Base-by-base conservation (phyloP, 2,888 invertebrate species). In the Neuroscelio doddi region DNA sequence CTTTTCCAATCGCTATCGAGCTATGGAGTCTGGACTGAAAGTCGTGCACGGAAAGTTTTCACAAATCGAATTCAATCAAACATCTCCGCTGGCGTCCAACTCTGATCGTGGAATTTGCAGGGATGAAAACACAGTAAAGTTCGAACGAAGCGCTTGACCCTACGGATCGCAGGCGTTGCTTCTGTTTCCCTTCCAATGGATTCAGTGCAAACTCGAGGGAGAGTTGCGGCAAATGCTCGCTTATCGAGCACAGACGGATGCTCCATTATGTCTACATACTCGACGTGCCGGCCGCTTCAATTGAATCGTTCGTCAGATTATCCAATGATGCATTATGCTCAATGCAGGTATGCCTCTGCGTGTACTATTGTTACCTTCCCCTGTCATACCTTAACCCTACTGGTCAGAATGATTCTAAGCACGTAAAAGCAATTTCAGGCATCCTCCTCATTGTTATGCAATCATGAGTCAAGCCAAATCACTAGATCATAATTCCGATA, bases 221-320 rank as follows among this genome's bases (percentile, higher is more conserved):
- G 44, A 50, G 50, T 42, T 51, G 58, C 30, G 51, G 52, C 47
- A 38, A 51, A 65, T 68, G 51, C 44, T 49, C 73, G 79, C 78
- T 80, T 79, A 81, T 81, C 81, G 78, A 76, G 69, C 72, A 77
- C 77, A 79, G 79, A 78, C 77, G 80, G 80, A 80, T 81, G 80
- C 81, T 81, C 81, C 77, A 83, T 83, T 82, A 83, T 82, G 79
- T 80, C 77, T 77, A 78, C 80, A 82, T 83, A 79, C 82, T 80
- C 81, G 77, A 79, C 79, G 79, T 83, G 78, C 82, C 82, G 71
- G 70, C 71, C 72, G 79, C 71, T 79, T 80, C 80, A 80, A 82
- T 83, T 82, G 83, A 83, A 83, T 83, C 82, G 80, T 80, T 81
- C 78, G 76, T 78, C 79, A 80, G 82, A 83, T 83, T 83, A 83